Evolutionary conservation across 2,888 invertebrate species (phyloP).

Genomic region (Chloroclystis v-ata): DNA sequence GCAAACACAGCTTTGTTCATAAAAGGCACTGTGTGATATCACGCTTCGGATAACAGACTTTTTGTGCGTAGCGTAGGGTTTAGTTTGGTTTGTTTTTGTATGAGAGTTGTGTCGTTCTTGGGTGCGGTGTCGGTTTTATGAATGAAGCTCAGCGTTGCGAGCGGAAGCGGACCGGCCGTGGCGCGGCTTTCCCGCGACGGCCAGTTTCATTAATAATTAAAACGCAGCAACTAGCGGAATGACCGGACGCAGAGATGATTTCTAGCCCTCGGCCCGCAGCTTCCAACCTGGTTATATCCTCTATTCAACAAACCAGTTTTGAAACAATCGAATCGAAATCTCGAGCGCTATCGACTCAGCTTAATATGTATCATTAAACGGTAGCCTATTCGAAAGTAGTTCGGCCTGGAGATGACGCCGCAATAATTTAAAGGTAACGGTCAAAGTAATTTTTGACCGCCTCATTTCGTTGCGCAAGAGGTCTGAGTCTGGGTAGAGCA

Average conservation of each 20-base stretch:
- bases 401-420: slow-evolving; percentile 47
- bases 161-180: slow-evolving; percentile 73
- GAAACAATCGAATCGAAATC: slow-evolving; percentile 21
- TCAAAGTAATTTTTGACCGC: slow-evolving; percentile 66
- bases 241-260: slow-evolving; percentile 74
- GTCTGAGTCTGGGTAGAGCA: slow-evolving; percentile 47
- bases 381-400: slow-evolving; percentile 50
- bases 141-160: slow-evolving; percentile 76
- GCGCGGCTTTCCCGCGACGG: slow-evolving; percentile 75
- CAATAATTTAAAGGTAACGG: slow-evolving; percentile 60
- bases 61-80: slow-evolving; percentile 40
- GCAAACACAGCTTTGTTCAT: slow-evolving; percentile 34
- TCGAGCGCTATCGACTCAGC: slow-evolving; percentile 31
- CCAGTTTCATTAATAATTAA: slow-evolving; percentile 78
- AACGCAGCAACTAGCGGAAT: slow-evolving; percentile 70
- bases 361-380: slow-evolving; percentile 56
- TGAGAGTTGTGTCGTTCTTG: slow-evolving; percentile 39
- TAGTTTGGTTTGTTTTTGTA: slow-evolving; percentile 34
- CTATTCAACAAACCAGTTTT: slow-evolving; percentile 17
- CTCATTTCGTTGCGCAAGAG: slow-evolving; percentile 59
- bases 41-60: slow-evolving; percentile 33
- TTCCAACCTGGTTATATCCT: slow-evolving; percentile 30
- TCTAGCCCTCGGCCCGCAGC: slow-evolving; percentile 57
- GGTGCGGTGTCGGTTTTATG: slow-evolving; percentile 58
- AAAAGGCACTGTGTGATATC: slow-evolving; percentile 34